Conservation (phyloP, 2,797 vertebrate species). For the Mormyrus hasselquistii region DNA sequence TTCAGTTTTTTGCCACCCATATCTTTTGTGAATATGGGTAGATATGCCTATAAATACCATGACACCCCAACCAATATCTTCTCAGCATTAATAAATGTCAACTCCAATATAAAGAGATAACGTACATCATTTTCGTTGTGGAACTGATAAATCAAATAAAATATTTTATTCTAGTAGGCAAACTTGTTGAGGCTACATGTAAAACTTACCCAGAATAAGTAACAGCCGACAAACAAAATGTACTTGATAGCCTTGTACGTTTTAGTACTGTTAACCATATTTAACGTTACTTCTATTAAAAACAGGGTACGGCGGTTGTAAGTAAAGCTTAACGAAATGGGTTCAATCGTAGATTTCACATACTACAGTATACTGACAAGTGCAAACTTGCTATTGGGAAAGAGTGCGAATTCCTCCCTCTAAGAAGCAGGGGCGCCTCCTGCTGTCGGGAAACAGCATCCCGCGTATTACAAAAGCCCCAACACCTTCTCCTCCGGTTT, state of each 20-base stretch:
- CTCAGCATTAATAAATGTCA: background rate
- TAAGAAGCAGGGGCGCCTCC: background rate
- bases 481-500: background rate
- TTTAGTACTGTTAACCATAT: conserved; percentile 45
- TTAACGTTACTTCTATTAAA: background rate
- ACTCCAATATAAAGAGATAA: background rate
- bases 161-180: background rate
- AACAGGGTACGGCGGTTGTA: background rate
- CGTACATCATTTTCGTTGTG: background rate
- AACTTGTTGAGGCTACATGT: background rate
- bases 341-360: background rate
- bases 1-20: background rate
- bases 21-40: background rate
- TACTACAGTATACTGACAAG: background rate
- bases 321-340: background rate
- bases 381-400: background rate
- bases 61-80: background rate
- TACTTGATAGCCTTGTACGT: conserved; percentile 58
- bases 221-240: conserved; percentile 63
- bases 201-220: conserved; percentile 65
- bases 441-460: background rate
- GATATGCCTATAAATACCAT: background rate
- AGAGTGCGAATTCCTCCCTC: conserved; percentile 3
- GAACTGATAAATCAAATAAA: background rate
- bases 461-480: background rate